Base-by-base conservation (phyloP, 2,888 invertebrate species). In the Amblyteles armatorius region DNA sequence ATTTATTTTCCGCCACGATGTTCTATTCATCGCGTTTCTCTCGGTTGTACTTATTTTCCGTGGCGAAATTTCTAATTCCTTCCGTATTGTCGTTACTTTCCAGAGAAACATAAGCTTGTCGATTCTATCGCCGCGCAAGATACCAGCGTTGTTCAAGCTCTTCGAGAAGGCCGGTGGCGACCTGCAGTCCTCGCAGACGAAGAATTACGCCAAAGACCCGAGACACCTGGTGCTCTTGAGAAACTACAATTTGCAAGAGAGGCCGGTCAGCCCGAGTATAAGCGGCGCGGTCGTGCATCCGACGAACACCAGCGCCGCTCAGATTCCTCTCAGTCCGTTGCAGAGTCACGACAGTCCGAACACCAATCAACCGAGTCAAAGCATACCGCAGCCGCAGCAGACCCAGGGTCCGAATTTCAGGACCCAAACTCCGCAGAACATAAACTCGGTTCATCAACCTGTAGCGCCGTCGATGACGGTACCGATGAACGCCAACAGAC, bases 151-250 rank as follows among this genome's bases (percentile, higher is more conserved):
- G 1, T 97, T 97, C 89, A 97, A 98, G 91, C 94, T 99, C 6
- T 99, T 97, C 94, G 98, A 99, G 93, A 98, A 97, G 92, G 97
- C 98, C 2, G 98, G 98, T 9, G 98, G 98, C 0, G 98, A 98
- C 93, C 94, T 97, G 74, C 96, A 95, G 71, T 95, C 96, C 0
- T 96, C 97, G 0, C 96, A 97, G 89, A 97, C 97, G 16, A 97
- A 99, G 93, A 98, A 98, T 93, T 99, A 98, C 93, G 98, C 98
- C 0, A 97, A 98, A 94, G 98, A 98, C 93, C 96, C 97, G 0
- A 94, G 98, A 6, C 98, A 98, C 94, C 94, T 98, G 82, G 97
- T 98, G 2, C 94, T 98, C 9, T 81, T 94, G 26, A 89, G 93
- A 3, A 94, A 94, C 88, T 93, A 93, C 73, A 93, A 92, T 86